Evolutionary conservation across 2,888 invertebrate genomes (phyloP).

Genomic region (Scelioninae gen. 1): DNA sequence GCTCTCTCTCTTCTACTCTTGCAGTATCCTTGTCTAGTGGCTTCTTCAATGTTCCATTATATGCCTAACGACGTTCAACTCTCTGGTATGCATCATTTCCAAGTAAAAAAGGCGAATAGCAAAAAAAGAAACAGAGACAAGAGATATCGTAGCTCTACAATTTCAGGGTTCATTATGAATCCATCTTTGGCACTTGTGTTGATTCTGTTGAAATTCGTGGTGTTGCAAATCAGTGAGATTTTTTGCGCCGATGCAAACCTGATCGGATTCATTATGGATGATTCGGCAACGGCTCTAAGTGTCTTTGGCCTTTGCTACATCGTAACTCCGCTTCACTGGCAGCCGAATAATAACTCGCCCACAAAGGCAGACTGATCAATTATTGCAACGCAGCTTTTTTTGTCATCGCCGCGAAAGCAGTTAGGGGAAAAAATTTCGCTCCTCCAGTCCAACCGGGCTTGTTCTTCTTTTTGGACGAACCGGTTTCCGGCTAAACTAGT

Average conservation of each 20-base stretch:
- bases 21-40: constrained; percentile 64
- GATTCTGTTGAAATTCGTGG: constrained; percentile 67
- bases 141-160: constrained; percentile 61
- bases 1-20: constrained; percentile 46
- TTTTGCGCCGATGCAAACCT: constrained; percentile 70
- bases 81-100: constrained; percentile 70
- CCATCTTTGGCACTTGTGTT: constrained; percentile 64
- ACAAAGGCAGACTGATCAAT: constrained; percentile 71
- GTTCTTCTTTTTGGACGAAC: constrained; percentile 68
- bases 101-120: constrained; percentile 57
- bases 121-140: constrained; percentile 58
- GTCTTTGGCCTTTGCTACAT: constrained; percentile 70
- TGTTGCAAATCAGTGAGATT: constrained; percentile 68
- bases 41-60: constrained; percentile 80
- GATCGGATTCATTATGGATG: constrained; percentile 70
- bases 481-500: constrained; percentile 70
- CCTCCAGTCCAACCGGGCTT: constrained; percentile 26
- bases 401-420: constrained; percentile 60
- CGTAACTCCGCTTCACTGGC: constrained; percentile 56
- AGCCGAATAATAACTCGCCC: constrained; percentile 68
- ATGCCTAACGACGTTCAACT: constrained; percentile 73
- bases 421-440: constrained; percentile 62
- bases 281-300: constrained; percentile 68
- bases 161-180: constrained; percentile 69
- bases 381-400: constrained; percentile 71